Base-by-base conservation (phyloP, 2,113 vertebrate genomes). In the Datnioides undecimradiatus region DNA sequence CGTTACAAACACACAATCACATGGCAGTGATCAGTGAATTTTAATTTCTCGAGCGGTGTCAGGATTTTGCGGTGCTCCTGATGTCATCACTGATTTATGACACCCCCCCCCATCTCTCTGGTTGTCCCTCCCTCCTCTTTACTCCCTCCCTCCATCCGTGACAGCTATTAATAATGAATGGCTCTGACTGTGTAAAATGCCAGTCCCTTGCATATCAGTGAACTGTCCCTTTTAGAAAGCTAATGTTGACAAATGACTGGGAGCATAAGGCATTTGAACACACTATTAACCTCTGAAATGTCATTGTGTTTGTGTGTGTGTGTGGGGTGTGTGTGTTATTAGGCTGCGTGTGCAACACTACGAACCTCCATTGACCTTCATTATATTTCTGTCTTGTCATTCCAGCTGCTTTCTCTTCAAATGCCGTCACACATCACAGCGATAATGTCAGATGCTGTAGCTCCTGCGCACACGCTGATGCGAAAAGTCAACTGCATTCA, bases 101-200 rank as follows among this genome's bases (percentile, higher is more conserved):
- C 17, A 23, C 70, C 16, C 38, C 27, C 11, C 25, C 40, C 11
- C 68, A 27, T 27, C 2, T 59, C 43, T 25, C 33, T 13, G 2
- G n/a, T n/a, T 72, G 51, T 33, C 45, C 41, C 48, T 46, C 14
- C 25, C 29, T 51, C 57, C 55, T 70, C 57, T 60, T 46, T 51
- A 43, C 25, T 29, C 40, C 79, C 43, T 46, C 54, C 57, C 34
- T 29, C 36, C 3, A 8, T 82, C 80, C 69, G 41, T 82, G 90
- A 86, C 84, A 69, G 71, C 79, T 67, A 82, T 93, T 91, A 90
- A 93, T 92, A 91, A 92, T 93, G 52, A 85, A 93, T 85, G 87
- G 36, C 80, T 57, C 69, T 9, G 58, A 73, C 80, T 87, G 88
- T 90, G 85, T 87, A 81, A 91, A 92, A 91, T 92, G 90, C 80